Conservation (phyloP, 2,113 vertebrate species). For the Dascyllus trimaculatus region DNA sequence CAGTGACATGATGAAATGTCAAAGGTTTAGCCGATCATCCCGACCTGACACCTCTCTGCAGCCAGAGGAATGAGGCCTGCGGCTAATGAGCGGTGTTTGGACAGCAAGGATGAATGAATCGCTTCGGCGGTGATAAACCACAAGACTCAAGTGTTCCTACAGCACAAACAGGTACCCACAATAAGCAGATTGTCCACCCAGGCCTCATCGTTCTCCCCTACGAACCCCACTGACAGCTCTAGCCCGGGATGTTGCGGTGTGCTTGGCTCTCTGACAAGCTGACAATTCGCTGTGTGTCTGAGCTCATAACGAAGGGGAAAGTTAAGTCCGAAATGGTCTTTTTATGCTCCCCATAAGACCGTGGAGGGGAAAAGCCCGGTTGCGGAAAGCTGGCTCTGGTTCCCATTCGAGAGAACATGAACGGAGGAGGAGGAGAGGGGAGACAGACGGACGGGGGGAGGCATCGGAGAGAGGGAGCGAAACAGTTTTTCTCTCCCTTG, state of each 20-base stretch:
- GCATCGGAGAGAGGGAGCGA: conserved; percentile 37
- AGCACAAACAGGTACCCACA: conserved; percentile 57
- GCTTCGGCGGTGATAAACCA: conserved; percentile 53
- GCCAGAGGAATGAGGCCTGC: conserved; percentile 72
- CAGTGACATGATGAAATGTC: conserved; percentile 28
- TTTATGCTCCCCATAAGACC: conserved; percentile 56
- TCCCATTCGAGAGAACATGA: conserved; percentile 47
- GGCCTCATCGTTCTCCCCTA: conserved; percentile 41
- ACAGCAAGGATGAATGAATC: conserved; percentile 53
- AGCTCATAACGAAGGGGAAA: conserved; percentile 43
- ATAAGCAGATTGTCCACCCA: conserved; percentile 61
- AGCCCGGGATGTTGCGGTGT: conserved; percentile 34
- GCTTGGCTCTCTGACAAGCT: conserved; percentile 54
- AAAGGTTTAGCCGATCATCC: conserved; percentile 46
- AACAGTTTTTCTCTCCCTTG: conserved; percentile 84
- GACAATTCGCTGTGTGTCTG: conserved; percentile 40
- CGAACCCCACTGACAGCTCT: conserved; percentile 39
- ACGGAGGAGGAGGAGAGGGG: conserved; percentile 47
- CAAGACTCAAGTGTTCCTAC: conserved; percentile 56
- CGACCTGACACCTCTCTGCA: conserved; percentile 47
- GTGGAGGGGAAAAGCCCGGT: conserved; percentile 48
- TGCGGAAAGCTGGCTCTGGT: conserved; percentile 60
- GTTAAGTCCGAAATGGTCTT: conserved; percentile 51
- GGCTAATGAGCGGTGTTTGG: conserved; percentile 63
- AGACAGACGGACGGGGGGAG: conserved; percentile 53